phyloP scores from a whole-genome alignment of 2,888 invertebrate genomes.

The Platynereis dumerilii region DNA sequence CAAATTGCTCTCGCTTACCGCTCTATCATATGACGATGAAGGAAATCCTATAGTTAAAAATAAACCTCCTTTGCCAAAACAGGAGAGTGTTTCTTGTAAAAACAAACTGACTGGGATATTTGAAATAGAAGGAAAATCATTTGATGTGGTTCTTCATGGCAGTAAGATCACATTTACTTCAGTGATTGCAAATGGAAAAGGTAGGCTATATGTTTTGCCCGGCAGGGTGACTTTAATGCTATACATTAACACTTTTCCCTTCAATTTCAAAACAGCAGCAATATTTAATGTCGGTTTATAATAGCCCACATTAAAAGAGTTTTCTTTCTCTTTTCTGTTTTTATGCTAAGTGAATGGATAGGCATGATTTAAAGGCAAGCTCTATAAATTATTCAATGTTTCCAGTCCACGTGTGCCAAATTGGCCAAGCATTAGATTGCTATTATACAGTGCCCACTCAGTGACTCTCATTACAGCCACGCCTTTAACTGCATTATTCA shows the following conservation, averaged over 20 bases:
- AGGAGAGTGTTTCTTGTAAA: not conserved
- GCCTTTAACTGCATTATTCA: no score
- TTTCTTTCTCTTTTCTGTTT: no score
- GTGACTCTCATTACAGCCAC: no score
- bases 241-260: not conserved
- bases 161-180: constrained; percentile 11
- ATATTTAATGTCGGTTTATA: no score
- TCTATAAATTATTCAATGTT: no score
- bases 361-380: no score
- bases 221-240: not conserved
- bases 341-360: no score
- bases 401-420: constrained; percentile 10
- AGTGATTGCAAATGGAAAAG: constrained; percentile 10
- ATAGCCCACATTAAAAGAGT: no score
- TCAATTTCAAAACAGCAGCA: no score
- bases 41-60: constrained; percentile 15
- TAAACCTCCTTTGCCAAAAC: not conserved
- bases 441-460: no score
- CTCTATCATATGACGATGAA: constrained; percentile 19
- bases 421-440: no score
- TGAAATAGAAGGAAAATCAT: constrained; percentile 23
- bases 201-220: not conserved
- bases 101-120: constrained; percentile 24
- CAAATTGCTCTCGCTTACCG: no score
- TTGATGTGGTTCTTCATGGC: constrained; percentile 25